Evolutionary conservation across 1,140 invertebrate species (phyloP).

Genomic region (Brachionus manjavacas): DNA sequence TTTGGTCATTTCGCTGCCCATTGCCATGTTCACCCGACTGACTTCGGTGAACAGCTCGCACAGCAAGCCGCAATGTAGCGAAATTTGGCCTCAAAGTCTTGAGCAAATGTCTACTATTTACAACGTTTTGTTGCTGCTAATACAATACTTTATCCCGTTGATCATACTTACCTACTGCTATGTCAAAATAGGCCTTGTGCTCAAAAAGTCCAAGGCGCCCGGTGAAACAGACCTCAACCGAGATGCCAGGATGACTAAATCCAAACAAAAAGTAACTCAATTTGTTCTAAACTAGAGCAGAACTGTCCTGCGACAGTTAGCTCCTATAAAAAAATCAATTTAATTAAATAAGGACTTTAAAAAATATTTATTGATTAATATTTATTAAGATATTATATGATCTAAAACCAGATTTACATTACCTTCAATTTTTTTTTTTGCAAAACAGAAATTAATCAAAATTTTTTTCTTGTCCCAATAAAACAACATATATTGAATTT

Average conservation of each 20-base stretch:
- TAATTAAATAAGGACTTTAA: no score
- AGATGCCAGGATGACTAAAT: conserved; percentile 37
- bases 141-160: conserved; percentile 27
- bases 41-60: not conserved
- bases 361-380: no score
- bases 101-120: not conserved
- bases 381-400: no score
- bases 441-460: no score
- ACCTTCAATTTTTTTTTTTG: no score
- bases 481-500: no score
- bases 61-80: not conserved
- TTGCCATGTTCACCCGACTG: conserved; percentile 13
- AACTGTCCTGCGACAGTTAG: no score
- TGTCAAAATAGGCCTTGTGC: not conserved
- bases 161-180: conserved; percentile 29
- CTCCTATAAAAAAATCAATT: no score
- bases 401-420: no score
- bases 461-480: no score
- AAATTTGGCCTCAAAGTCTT: not conserved
- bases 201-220: not conserved
- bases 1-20: not conserved
- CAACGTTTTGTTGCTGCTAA: not conserved
- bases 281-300: no score
- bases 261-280: conserved; percentile 36
- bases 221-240: conserved; percentile 28